A percentile compares a stretch with the other conserved stretches of the same genome.
Evolutionary conservation across 1,140 invertebrate genomes (phyloP).

Genomic region (Pseudomyrmex cubaensis): DNA sequence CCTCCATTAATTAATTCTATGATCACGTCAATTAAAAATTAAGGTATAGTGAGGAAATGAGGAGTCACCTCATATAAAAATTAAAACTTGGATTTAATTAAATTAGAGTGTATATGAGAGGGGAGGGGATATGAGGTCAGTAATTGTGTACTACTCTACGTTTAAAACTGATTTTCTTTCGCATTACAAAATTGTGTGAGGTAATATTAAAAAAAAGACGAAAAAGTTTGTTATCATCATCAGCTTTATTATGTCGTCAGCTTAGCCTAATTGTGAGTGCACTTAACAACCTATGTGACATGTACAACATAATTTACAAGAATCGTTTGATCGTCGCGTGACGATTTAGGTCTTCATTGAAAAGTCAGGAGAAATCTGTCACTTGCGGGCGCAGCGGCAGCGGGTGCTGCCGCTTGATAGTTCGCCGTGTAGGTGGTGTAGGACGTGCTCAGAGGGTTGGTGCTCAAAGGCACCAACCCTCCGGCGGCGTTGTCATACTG

Average conservation of each 20-base stretch:
- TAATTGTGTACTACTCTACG: too few relatives aligned
- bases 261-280: conserved; percentile 26
- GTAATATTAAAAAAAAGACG: too few relatives aligned
- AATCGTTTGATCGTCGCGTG: background rate
- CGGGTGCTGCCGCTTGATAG: conserved; percentile 69
- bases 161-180: too few relatives aligned
- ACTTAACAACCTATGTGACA: background rate
- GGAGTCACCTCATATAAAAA: too few relatives aligned
- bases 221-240: background rate
- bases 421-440: conserved; percentile 78
- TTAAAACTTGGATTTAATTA: too few relatives aligned
- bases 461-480: conserved; percentile 69
- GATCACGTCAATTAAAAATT: too few relatives aligned
- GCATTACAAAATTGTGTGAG: too few relatives aligned
- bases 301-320: conserved; percentile 23
- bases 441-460: conserved; percentile 67
- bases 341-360: background rate
- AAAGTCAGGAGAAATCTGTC: conserved; percentile 81
- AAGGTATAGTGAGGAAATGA: too few relatives aligned
- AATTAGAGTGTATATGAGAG: too few relatives aligned
- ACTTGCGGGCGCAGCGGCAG: conserved; percentile 6
- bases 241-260: too few relatives aligned
- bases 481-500: conserved; percentile 75
- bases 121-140: too few relatives aligned
- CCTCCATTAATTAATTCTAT: too few relatives aligned